Evolutionary conservation across 2,888 invertebrate genomes (phyloP), one percentile per base, ranked within the genome.

Genomic region (Trissolcus brochymenae): DNA sequence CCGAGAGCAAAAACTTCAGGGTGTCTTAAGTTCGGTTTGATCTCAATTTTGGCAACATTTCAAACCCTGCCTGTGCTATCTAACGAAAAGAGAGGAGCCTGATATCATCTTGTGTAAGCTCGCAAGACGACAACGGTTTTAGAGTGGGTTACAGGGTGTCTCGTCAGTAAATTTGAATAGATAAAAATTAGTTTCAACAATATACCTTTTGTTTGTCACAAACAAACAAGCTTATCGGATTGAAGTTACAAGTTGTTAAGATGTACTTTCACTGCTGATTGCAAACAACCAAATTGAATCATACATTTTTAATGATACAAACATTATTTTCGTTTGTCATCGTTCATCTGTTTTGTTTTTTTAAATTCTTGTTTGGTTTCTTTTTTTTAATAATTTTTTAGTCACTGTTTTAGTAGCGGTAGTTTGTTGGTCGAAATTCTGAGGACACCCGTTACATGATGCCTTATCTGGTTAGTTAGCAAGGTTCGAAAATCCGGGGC

Each of bases 91-190:
- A 84, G 81, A 76, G 60, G 73, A 79, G 82, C 81, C 83, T 9
- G 87, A 87, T 88, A 88, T 86, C 85, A 86, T 87, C 87, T 86
- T 82, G 82, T 79, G 84, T 84, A 84, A 86, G 85, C 87, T 85
- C 79, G 81, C 82, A 76, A 81, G 82, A 82, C 82, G 82, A 82
- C 83, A 83, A 80, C 78, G 80, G 71, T 65, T 76, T 76, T 64
- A 83, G 81, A 35, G 78, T 79, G 78, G 83, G 84, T 85, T 87
- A 87, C 82, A 84, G 86, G 86, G 86, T 87, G 87, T 87, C 84
- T 35, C 35, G 35, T 35, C 35, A 35, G 35, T 11, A 35, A 35
- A 35, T 35, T 35, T 35, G 35, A 35, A 35, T 11, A 11, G 35
- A 35, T 35, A 35, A 35, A 35, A 35, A 35, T 35, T 35, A 35